phyloP scores from a whole-genome alignment of 2,113 vertebrate species.

The Gadus chalcogrammus region DNA sequence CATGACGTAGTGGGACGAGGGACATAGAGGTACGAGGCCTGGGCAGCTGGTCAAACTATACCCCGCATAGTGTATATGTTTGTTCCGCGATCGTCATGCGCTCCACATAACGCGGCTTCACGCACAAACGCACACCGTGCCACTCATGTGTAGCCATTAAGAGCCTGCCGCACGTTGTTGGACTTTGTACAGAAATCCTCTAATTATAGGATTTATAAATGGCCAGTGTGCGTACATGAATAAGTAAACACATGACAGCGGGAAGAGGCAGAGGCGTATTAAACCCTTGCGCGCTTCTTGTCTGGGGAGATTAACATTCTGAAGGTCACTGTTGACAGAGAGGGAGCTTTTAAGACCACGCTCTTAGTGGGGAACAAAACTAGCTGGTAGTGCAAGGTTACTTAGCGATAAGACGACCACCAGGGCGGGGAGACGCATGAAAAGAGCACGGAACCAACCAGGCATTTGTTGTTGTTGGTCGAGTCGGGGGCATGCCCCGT shows the following conservation, averaged over 20 bases:
- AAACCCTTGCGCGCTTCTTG: slow-evolving; percentile 36
- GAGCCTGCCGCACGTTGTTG: slow-evolving; percentile 46
- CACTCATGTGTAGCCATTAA: slow-evolving; percentile 53
- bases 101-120: slow-evolving; percentile 16
- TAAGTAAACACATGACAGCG: slow-evolving; percentile 46
- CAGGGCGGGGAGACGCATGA: not conserved
- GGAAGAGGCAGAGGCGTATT: slow-evolving; percentile 41
- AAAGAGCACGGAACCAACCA: not conserved
- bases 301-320: slow-evolving; percentile 24
- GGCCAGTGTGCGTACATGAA: slow-evolving; percentile 54
- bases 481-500: too few relatives aligned
- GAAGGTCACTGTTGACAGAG: slow-evolving; percentile 57
- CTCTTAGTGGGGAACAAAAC: slow-evolving; percentile 44
- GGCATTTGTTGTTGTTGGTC: too few relatives aligned
- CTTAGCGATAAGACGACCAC: slow-evolving; percentile 4
- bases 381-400: slow-evolving; percentile 23
- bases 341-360: slow-evolving; percentile 22
- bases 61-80: too few relatives aligned
- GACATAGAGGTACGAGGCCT: slow-evolving; percentile 30
- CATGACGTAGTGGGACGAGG: slow-evolving; percentile 25
- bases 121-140: slow-evolving; percentile 26
- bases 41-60: slow-evolving; percentile 29
- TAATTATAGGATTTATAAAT: slow-evolving; percentile 68
- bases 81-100: not conserved
- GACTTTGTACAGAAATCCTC: slow-evolving; percentile 67